phyloP scores from a whole-genome alignment of 1,140 invertebrate species.

The Danaus melanippus region DNA sequence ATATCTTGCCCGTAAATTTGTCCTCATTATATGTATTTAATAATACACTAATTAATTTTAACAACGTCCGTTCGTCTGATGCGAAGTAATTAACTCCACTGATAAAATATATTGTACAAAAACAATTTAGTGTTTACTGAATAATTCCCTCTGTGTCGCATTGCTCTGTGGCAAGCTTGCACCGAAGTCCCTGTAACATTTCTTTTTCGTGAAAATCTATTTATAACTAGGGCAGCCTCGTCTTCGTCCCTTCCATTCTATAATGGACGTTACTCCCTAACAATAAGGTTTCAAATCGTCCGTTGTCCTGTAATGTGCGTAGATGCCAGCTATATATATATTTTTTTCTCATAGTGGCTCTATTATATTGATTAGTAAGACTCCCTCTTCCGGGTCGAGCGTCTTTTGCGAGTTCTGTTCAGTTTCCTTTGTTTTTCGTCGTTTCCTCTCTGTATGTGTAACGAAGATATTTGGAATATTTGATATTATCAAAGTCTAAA shows the following conservation, averaged over 20 bases:
- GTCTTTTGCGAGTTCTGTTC: slow-evolving; percentile 51
- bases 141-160: slow-evolving; percentile 12
- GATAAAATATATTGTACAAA: slow-evolving; percentile 6
- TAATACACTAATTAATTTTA: too few relatives aligned
- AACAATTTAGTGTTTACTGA: too few relatives aligned
- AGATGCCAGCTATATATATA: slow-evolving; percentile 38
- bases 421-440: slow-evolving; percentile 54
- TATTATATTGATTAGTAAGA: slow-evolving; percentile 71
- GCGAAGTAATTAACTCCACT: too few relatives aligned
- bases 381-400: slow-evolving; percentile 49
- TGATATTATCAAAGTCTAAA: too few relatives aligned
- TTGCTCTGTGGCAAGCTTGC: slow-evolving; percentile 54
- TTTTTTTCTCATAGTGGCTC: slow-evolving; percentile 68
- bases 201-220: slow-evolving; percentile 72
- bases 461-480: slow-evolving; percentile 4
- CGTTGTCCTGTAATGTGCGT: slow-evolving; percentile 19
- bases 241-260: slow-evolving; percentile 16
- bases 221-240: slow-evolving; percentile 68
- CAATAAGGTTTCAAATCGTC: slow-evolving; percentile 29
- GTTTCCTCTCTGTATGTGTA: slow-evolving; percentile 20
- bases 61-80: too few relatives aligned
- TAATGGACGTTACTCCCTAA: slow-evolving; percentile 23
- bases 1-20: too few relatives aligned
- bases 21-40: too few relatives aligned
- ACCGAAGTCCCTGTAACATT: slow-evolving; percentile 70